Base-by-base conservation (phyloP, 2,113 vertebrate genomes). In the Alethe castanea region DNA sequence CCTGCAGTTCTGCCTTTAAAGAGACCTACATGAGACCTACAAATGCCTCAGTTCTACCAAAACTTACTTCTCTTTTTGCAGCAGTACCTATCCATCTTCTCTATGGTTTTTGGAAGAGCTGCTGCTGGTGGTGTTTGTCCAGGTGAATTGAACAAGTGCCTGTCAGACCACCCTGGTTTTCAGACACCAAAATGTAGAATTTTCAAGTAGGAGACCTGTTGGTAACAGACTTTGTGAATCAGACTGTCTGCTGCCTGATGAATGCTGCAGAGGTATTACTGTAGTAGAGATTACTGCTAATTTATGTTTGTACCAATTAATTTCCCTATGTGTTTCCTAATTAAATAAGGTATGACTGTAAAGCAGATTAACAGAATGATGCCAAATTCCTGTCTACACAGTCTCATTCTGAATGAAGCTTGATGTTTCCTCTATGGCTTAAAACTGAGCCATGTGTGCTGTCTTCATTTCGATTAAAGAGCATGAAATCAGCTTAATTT, bases 401-500 rank as follows among this genome's bases (percentile, higher is more conserved):
- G 0, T 70, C 35, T 35, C 14, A 31, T 81, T 48, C 15, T 71
- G 64, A 96, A 94, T 88, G 56, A 50, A 67, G 17, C 44, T 33
- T 79, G 19, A 85, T 90, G 64, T 66, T 92, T 95, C 72, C 83
- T 77, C 33, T 82, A 0, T 35, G 40, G 26, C 31, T 90, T 88
- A 88, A 86, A 94, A 81, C 66, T 36, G 45, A 94, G 66, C 57
- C 36, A 7, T 3, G 2, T 61, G 53, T 56, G 18, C 69, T 28
- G 12, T 64, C 90, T 64, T 79, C 47, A 78, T 87, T 91, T 70
- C 88, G 59, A 88, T 54, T 86, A 81, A 73, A 81, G 48, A 71
- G 44, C 40, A 74, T 87, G 65, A 91, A 95, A 74, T 94, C 78
- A 77, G 44, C 74, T 65, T 86, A 91, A 86, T 88, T 96, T 93